A percentile compares a stretch with the other conserved stretches of the same genome.
These are phyloP conservation scores for Larimichthys polyactis DNA, from an alignment of 2,113 vertebrate species.

Conservation along the genomic window DNA sequence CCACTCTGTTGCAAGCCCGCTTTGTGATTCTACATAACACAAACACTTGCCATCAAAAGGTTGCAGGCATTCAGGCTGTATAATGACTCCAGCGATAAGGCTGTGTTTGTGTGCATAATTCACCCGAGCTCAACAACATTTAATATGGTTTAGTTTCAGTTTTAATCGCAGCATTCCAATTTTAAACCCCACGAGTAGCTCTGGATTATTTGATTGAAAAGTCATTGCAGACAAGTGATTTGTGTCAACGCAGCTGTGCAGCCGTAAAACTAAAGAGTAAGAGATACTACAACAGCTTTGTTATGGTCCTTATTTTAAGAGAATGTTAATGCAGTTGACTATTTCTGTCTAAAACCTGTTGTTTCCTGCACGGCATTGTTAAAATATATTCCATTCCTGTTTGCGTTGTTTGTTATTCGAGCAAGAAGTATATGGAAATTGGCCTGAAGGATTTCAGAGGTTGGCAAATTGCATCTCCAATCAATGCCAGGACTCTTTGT, in stretches of 20 bases:
- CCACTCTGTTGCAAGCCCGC: slow-evolving; percentile 12
- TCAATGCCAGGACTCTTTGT: slow-evolving; percentile 72
- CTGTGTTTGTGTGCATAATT: slow-evolving; percentile 32
- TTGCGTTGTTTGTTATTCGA: slow-evolving; percentile 56
- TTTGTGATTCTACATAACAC: slow-evolving; percentile 41
- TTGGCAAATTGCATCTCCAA: slow-evolving; percentile 74
- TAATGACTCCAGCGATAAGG: slow-evolving; percentile 46
- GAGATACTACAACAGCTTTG: background rate
- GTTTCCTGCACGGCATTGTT: slow-evolving; percentile 32
- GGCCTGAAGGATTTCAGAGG: slow-evolving; percentile 70
- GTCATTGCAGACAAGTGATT: slow-evolving; percentile 30
- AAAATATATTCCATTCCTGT: slow-evolving; percentile 51
- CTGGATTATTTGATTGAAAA: slow-evolving; percentile 27
- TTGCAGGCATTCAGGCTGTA: slow-evolving; percentile 37
- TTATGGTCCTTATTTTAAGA: slow-evolving; percentile 30
- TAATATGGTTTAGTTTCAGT: slow-evolving; percentile 45
- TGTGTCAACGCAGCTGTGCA: background rate
- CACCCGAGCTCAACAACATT: slow-evolving; percentile 26
- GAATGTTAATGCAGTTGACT: slow-evolving; percentile 33
- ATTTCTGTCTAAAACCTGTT: slow-evolving; percentile 28
- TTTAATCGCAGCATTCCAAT: slow-evolving; percentile 30
- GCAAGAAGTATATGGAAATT: slow-evolving; percentile 62
- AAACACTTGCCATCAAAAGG: slow-evolving; percentile 53
- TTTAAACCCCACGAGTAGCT: slow-evolving; percentile 21
- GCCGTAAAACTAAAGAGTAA: slow-evolving; percentile 16